Evolutionary conservation across 2,113 vertebrate genomes (phyloP).

Genomic region (Hyla sarda): DNA sequence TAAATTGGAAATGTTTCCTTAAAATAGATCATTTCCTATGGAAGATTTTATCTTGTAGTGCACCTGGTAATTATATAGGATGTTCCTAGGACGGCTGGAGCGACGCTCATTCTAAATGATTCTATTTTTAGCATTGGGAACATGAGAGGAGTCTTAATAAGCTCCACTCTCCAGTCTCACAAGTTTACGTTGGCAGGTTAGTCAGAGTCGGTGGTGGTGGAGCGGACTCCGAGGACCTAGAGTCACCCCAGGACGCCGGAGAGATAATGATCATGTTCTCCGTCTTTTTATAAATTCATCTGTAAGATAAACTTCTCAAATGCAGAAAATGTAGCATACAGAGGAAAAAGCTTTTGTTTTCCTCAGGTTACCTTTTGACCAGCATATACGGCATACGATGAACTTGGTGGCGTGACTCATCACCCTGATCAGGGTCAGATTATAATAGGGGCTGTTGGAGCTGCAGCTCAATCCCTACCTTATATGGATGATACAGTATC

Average conservation of each 20-base stretch:
- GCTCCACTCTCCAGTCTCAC: background rate
- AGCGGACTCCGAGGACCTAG: background rate
- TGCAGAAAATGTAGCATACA: background rate
- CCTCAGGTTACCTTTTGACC: background rate
- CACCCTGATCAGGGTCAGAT: too few relatives aligned
- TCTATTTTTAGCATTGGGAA: background rate
- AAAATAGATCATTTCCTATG: background rate
- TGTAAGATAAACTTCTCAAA: background rate
- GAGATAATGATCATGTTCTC: slow-evolving; percentile 5
- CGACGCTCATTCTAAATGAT: background rate
- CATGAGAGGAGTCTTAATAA: background rate
- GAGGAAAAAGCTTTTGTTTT: background rate
- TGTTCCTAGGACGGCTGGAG: background rate
- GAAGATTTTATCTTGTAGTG: too few relatives aligned
- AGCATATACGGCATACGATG: too few relatives aligned
- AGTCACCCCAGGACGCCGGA: background rate
- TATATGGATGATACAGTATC: too few relatives aligned
- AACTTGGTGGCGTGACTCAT: too few relatives aligned
- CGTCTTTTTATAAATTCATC: background rate
- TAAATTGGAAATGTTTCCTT: background rate
- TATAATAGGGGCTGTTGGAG: too few relatives aligned
- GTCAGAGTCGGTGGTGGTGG: too few relatives aligned
- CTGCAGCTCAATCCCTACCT: too few relatives aligned
- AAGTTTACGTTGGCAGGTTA: slow-evolving; percentile 24
- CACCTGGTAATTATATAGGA: background rate